Conservation (phyloP, 2,797 vertebrate species). For the Esox lucius region DNA sequence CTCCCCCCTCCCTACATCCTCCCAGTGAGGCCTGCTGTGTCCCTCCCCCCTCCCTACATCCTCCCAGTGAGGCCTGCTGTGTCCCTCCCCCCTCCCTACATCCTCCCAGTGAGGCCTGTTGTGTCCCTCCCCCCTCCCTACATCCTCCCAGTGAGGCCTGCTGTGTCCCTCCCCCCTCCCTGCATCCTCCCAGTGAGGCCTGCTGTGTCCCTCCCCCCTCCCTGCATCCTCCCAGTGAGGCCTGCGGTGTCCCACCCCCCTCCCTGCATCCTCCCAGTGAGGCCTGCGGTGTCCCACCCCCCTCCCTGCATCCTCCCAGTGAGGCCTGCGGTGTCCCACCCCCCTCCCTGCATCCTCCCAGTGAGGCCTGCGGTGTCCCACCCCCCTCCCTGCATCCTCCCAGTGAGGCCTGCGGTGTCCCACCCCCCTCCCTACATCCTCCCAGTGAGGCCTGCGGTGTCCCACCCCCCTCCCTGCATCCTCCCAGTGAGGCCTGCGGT, state of each 20-base stretch:
- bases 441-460: constrained; percentile 22
- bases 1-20: constrained; percentile 56
- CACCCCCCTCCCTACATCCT: constrained; percentile 58
- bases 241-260: too few species aligned
- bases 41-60: constrained; percentile 59
- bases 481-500: constrained; percentile 75
- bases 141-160: constrained; percentile 53
- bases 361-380: too few species aligned
- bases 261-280: too few species aligned
- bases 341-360: constrained; percentile 61
- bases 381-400: constrained; percentile 62
- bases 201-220: too few species aligned
- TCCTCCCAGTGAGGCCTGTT: constrained; percentile 40
- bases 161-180: too few species aligned
- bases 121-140: constrained; percentile 54
- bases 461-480: constrained; percentile 45
- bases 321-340: too few species aligned
- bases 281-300: too few species aligned
- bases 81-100: constrained; percentile 56
- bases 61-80: constrained; percentile 33
- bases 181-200: too few species aligned
- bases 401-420: too few species aligned
- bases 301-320: too few species aligned
- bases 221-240: too few species aligned
- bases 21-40: constrained; percentile 35